Evolutionary conservation across 1,140 invertebrate species (phyloP), one percentile per base, ranked within the genome.

Genomic region (Aphaenogaster rudis): DNA sequence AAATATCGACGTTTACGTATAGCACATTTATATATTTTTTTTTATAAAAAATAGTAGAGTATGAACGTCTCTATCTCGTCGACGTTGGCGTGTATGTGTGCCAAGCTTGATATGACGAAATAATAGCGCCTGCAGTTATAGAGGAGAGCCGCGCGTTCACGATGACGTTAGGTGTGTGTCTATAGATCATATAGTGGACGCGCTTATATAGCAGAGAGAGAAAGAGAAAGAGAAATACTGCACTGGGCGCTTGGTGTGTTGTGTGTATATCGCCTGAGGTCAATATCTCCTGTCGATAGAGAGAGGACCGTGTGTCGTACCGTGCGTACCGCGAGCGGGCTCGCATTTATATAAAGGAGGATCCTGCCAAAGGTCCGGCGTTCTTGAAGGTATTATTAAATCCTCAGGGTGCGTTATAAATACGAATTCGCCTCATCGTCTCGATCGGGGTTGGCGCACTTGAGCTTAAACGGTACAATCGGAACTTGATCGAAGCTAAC

Each of bases 231-330:
- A 52, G 36, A 86, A 63, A 79, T 76, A 64, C 45, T 11, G 57
- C 28, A 28, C 39, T 45, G 80, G 28, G 11, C 33, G 54, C 54
- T 28, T 64, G 71, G 48, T 88, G 63, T 64, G 59, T 88, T 54
- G 52, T 59, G 39, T 33, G 66, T 69, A 69, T 69, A 59, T 28
- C 50, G 74, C 80, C 88, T 78, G 89, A 81, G 89, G 90, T 91
- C 89, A 91, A 91, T 91, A 91, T 88, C 90, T 91, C 77, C 69
- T 52, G 80, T 91, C 66, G 90, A 91, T 88, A 76, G 81, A 84
- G 71, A 84, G 69, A 82, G 67, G 80, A 82, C 42, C 42, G 39
- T 48, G 80, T 78, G 15, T 78, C 52, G 57, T 63, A 45, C 15
- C 54, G 9, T 54, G 33, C 17, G 45, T 80, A 61, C 11, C 21